Evolutionary conservation across 2,888 invertebrate genomes (phyloP), one percentile per base, ranked within the genome.

Genomic region (Lacanobia oleracea): DNA sequence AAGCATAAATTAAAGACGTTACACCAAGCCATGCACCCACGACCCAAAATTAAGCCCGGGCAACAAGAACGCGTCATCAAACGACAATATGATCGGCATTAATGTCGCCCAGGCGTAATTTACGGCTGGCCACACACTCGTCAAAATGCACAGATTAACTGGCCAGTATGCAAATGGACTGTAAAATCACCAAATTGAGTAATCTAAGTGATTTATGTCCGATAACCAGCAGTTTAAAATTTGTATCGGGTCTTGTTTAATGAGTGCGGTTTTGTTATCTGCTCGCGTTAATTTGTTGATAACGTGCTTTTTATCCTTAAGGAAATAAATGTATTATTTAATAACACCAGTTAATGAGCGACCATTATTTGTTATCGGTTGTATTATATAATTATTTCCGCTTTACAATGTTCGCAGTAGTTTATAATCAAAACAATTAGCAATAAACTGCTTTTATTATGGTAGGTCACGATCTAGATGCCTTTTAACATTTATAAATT

Each of bases 181-280:
- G 85, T 86, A 67, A 86, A 86, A 86, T 85, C 77, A 84, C 84
- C 80, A 82, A 86, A 88, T 86, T 84, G 81, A 85, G 86, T 81
- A 88, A 88, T 88, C 85, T 77, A 37, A 8, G 51, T 84, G 88
- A 86, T 86, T 87, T 88, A 88, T 84, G 59, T 53, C 12, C 57
- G 70, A 81, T 77, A 74, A 75, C 72, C 9, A 50, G 54, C 12
- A 14, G 62, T 77, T 69, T 67, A 63, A 78, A 81, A 74, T 76
- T 50, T 76, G 70, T 72, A 64, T 66, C 43, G 27, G 69, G 27
- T 33, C 67, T 56, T 56, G 57, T 70, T 67, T 71, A 76, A 79
- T 64, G 76, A 76, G 27, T 63, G 27, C 27, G 12, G 18, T 61
- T 69, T 60, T 70, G 54, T 70, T 51, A 18, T 1, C 12, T 54